Conservation (phyloP, 2,113 vertebrate genomes). For the Brienomyrus brachyistius region DNA sequence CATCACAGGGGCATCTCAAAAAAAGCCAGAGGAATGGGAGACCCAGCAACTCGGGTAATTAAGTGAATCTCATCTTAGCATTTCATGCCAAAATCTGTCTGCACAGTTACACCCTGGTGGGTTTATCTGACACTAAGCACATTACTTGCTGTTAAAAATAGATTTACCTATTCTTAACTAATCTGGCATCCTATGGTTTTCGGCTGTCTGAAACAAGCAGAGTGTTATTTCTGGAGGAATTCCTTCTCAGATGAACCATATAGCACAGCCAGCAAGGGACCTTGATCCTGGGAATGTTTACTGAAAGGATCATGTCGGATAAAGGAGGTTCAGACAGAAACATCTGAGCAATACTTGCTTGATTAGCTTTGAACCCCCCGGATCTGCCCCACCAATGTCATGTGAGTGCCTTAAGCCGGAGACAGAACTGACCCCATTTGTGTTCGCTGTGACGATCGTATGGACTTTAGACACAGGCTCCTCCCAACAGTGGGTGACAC, state of each 20-base stretch:
- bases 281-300: background rate
- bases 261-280: background rate
- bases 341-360: background rate
- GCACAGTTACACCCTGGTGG: conserved; percentile 7
- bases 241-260: background rate
- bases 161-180: background rate
- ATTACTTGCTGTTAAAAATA: background rate
- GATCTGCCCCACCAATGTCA: background rate
- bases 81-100: background rate
- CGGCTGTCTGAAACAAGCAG: background rate
- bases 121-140: conserved; percentile 14
- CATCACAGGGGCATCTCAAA: background rate
- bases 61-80: background rate
- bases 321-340: background rate
- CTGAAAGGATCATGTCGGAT: background rate
- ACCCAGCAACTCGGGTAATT: background rate
- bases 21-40: background rate
- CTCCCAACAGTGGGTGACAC: background rate
- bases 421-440: background rate
- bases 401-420: background rate
- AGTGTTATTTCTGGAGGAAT: background rate
- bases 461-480: background rate
- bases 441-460: background rate
- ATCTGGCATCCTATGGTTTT: background rate
- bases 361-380: background rate